These are phyloP conservation scores for Eubasilissa regina DNA, from an alignment of 1,140 invertebrate genomes.

Conservation along the genomic window DNA sequence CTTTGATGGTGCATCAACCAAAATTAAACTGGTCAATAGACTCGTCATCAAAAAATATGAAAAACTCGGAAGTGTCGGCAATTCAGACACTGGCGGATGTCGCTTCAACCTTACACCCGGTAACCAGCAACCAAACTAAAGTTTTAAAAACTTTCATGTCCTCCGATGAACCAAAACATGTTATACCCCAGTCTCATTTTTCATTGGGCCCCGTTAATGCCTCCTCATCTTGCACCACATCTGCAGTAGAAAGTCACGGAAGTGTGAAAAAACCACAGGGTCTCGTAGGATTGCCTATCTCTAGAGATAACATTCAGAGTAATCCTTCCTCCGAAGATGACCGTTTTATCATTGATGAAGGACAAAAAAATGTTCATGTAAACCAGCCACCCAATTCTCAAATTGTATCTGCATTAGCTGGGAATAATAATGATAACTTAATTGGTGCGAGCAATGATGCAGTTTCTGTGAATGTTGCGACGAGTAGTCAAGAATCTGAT, in stretches of 20 bases:
- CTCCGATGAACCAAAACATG: neutral
- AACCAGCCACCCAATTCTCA: neutral
- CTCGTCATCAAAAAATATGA: too few species aligned
- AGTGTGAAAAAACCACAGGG: neutral
- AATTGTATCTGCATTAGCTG: neutral
- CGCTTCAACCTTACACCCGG: too few species aligned
- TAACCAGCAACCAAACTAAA: too few species aligned
- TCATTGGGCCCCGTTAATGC: neutral
- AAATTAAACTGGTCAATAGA: too few species aligned
- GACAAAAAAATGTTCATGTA: slow-evolving; percentile 9
- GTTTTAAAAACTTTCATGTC: neutral
- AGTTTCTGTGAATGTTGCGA: neutral
- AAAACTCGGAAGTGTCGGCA: too few species aligned
- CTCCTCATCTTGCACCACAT: neutral
- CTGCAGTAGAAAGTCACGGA: neutral
- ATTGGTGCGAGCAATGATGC: neutral
- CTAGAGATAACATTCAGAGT: slow-evolving; percentile 26
- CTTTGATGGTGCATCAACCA: too few species aligned
- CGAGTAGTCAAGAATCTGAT: neutral
- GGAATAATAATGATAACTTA: neutral
- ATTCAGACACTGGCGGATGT: too few species aligned
- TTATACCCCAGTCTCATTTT: neutral
- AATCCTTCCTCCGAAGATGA: slow-evolving; percentile 39
- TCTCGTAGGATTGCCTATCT: neutral
- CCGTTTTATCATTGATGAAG: slow-evolving; percentile 46